Conservation (phyloP, 2,113 vertebrate species). For the Podarcis cretensis region DNA sequence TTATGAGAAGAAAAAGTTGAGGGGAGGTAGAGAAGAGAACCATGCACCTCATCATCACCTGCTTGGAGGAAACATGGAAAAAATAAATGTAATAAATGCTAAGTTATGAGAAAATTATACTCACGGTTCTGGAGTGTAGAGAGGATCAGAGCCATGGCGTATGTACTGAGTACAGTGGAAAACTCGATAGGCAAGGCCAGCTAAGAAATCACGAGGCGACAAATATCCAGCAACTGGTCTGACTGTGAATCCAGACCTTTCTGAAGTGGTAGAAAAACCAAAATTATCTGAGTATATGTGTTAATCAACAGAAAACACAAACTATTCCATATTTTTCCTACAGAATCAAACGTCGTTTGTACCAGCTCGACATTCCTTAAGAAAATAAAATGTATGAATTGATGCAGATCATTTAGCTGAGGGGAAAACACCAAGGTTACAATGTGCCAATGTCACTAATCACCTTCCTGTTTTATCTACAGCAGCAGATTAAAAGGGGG, state of each 20-base stretch:
- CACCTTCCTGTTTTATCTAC: neutral
- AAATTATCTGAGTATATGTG: constrained; percentile 25
- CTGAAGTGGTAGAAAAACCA: constrained; percentile 74
- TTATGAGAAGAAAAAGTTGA: neutral
- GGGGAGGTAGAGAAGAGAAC: neutral
- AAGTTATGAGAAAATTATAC: constrained; percentile 60
- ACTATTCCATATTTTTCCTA: constrained; percentile 30
- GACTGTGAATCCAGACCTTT: constrained; percentile 94
- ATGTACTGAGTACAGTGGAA: constrained; percentile 98
- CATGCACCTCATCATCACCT: too few relatives aligned
- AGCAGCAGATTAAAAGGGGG: neutral
- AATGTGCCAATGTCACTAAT: rapidly evolving
- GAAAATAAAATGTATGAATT: neutral
- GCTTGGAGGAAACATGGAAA: neutral
- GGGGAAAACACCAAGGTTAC: neutral
- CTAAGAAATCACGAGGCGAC: constrained; percentile 95
- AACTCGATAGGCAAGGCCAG: constrained; percentile 93
- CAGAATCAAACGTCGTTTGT: constrained; percentile 8
- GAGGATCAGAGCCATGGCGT: constrained; percentile 94
- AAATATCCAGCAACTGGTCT: constrained; percentile 96
- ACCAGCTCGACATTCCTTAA: neutral
- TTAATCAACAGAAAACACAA: neutral
- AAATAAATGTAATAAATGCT: neutral
- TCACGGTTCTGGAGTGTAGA: constrained; percentile 99
- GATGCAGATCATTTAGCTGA: neutral